Conservation (phyloP, 2,797 vertebrate species). For the Crenuchus spilurus region DNA sequence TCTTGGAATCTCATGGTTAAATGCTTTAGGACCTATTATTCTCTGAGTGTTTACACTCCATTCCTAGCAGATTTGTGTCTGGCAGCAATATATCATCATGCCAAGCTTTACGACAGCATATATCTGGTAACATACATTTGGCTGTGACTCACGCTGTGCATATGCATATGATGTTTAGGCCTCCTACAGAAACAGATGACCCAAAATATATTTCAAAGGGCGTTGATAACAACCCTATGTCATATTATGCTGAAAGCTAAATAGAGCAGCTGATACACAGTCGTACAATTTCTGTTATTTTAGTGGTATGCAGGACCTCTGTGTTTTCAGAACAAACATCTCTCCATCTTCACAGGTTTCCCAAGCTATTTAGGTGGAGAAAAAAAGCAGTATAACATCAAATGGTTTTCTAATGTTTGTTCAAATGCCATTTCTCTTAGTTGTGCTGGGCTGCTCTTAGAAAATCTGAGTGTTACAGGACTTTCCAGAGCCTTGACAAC, state of each 20-base stretch:
- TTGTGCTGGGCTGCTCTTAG: constrained; percentile 45
- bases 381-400: constrained; percentile 18
- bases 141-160: constrained; percentile 24
- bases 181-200: constrained; percentile 30
- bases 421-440: constrained; percentile 51
- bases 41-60: constrained; percentile 35
- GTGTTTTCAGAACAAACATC: constrained; percentile 57
- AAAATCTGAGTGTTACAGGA: constrained; percentile 51
- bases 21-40: constrained; percentile 25
- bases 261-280: constrained; percentile 43
- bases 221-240: constrained; percentile 53
- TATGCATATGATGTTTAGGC: constrained; percentile 36
- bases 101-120: constrained; percentile 22
- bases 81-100: constrained; percentile 39
- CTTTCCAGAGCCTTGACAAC: constrained; percentile 51
- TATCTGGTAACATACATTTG: constrained; percentile 43
- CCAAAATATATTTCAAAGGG: constrained; percentile 48
- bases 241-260: constrained; percentile 53
- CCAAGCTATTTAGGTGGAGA: constrained; percentile 39
- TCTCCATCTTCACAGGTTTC: constrained; percentile 48
- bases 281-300: constrained; percentile 49
- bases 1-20: constrained; percentile 23
- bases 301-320: constrained; percentile 42
- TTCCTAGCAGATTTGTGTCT: constrained; percentile 34
- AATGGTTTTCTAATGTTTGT: constrained; percentile 40